A percentile compares a stretch with the other conserved stretches of the same genome.
Conservation (phyloP, 2,113 vertebrate genomes). For the Corydoras maculifer region DNA sequence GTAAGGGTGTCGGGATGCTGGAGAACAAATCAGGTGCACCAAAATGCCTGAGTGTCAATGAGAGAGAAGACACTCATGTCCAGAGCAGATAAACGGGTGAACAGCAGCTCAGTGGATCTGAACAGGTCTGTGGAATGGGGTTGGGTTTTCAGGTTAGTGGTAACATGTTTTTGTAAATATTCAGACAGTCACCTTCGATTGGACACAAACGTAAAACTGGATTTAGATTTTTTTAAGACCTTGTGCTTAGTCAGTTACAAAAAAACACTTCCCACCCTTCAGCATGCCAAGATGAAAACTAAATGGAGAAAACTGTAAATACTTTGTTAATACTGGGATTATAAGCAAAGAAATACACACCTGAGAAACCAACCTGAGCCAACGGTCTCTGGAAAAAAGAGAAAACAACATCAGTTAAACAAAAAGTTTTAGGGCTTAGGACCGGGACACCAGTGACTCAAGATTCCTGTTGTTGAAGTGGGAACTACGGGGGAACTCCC, state of each 20-base stretch:
- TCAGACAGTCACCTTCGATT: too few species aligned
- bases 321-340: background rate
- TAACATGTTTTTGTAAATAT: too few species aligned
- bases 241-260: too few species aligned
- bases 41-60: background rate
- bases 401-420: background rate
- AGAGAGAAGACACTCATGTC: background rate
- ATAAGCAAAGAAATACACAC: constrained; percentile 8
- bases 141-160: too few species aligned
- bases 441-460: background rate
- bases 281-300: background rate
- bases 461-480: constrained; percentile 6
- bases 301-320: background rate
- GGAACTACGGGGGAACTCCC: constrained; percentile 15
- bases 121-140: too few species aligned
- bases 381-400: background rate
- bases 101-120: too few species aligned
- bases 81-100: background rate
- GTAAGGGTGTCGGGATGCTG: too few species aligned
- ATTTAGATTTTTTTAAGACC: too few species aligned
- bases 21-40: too few species aligned
- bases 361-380: background rate
- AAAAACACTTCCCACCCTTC: background rate
- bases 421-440: background rate
- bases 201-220: too few species aligned